Base-by-base conservation (phyloP, 2,113 vertebrate species). In the Pseudopipra pipra region DNA sequence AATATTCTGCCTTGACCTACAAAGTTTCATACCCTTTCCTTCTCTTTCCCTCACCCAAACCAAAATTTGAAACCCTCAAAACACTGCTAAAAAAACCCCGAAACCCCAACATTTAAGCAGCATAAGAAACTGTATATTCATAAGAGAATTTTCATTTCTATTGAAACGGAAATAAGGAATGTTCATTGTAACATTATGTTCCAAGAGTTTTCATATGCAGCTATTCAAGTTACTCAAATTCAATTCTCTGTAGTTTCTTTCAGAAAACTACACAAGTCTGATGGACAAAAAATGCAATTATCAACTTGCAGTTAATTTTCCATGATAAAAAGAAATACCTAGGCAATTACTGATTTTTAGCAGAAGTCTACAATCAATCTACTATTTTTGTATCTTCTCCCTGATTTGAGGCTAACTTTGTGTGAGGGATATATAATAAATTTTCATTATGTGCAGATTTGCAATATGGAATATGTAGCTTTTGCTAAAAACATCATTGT, bases 161-260 rank as follows among this genome's bases (percentile, higher is more conserved):
- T 31, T 77, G 43, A 85, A 89, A 80, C 0, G 3, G 70, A 94
- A 93, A 82, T 31, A 78, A 87, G 27, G 62, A 94, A 66, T 25
- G 12, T 35, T 85, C 68, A 65, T 54, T 73, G 80, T 55, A 82
- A 73, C 8, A 58, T 49, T 83, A 85, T 17, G 56, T 63, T 90
- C 68, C 80, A 79, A 84, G 63, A 90, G 58, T 92, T 79, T 89
- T 91, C 78, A 91, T 43, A 72, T 68, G 77, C 31, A 93, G 71
- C 58, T 90, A 76, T 94, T 92, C 74, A 93, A 96, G 91, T 84
- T 91, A 94, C 54, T 96, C 56, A 80, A 89, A 95, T 89, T 89
- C 82, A 54, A 44, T 86, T 92, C 78, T 96, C 83, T 89, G 77
- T 90, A 41, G 39, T 41, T 41, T 41, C 74, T 93, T 95, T 87